Conservation (phyloP, 1,140 invertebrate species). For the Leptonema lineaticorne region DNA sequence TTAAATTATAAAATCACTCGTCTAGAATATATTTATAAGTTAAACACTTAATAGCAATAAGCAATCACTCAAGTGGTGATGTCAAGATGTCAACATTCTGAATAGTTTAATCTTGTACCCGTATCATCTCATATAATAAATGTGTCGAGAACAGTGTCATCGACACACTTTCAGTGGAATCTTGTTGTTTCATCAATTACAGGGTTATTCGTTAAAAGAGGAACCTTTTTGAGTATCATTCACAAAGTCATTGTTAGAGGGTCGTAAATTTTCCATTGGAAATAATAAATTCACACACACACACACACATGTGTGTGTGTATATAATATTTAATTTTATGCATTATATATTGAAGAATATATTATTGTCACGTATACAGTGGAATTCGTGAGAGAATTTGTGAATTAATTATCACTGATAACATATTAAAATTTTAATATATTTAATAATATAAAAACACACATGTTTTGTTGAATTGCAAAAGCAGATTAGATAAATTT, state of each 20-base stretch:
- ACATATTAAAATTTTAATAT: too few species aligned
- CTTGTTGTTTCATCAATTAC: slow-evolving; percentile 26
- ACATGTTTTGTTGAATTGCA: background rate
- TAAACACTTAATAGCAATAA: slow-evolving; percentile 26
- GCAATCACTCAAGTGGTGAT: slow-evolving; percentile 37
- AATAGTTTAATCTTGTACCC: slow-evolving; percentile 38
- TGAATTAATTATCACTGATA: background rate
- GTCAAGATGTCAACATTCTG: slow-evolving; percentile 29
- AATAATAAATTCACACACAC: background rate
- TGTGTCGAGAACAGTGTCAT: slow-evolving; percentile 36
- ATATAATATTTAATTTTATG: too few species aligned
- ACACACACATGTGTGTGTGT: background rate
- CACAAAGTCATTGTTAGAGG: background rate
- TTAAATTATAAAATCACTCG: too few species aligned
- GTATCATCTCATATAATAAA: slow-evolving; percentile 37
- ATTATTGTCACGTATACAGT: background rate
- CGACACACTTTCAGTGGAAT: slow-evolving; percentile 26
- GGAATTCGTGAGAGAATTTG: background rate
- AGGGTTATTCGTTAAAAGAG: background rate
- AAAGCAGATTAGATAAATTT: background rate
- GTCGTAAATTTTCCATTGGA: background rate
- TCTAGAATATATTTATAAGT: too few species aligned
- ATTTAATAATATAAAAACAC: too few species aligned
- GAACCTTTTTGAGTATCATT: background rate
- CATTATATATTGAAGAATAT: background rate